Evolutionary conservation across 2,888 invertebrate genomes (phyloP).

Genomic region (Pachliopta kotzebuea): DNA sequence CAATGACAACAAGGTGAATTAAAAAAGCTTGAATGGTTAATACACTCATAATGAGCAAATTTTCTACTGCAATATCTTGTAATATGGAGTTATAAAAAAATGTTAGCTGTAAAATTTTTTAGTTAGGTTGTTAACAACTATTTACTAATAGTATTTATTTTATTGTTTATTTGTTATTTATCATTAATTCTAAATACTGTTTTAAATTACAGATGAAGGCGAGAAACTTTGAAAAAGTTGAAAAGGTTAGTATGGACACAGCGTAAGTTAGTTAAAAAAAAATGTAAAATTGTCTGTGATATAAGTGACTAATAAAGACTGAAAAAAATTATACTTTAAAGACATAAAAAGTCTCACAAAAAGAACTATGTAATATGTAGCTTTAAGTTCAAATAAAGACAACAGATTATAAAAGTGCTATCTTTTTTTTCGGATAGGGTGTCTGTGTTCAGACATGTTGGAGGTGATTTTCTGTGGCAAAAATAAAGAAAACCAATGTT

Average conservation of each 20-base stretch:
- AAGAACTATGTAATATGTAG: conserved; percentile 36
- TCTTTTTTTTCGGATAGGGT: conserved; percentile 75
- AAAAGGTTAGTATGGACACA: conserved; percentile 90
- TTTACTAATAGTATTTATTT: neutral
- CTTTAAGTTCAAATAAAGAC: conserved; percentile 61
- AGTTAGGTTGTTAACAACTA: too few species aligned
- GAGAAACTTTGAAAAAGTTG: conserved; percentile 98
- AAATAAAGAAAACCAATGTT: neutral
- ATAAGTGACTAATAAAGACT: conserved; percentile 31
- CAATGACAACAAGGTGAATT: too few species aligned
- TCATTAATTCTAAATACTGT: conserved; percentile 22
- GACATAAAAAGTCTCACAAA: conserved; percentile 14
- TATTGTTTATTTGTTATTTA: neutral
- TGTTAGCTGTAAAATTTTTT: too few species aligned
- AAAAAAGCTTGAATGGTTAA: too few species aligned
- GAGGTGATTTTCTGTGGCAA: conserved; percentile 67
- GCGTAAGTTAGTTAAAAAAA: conserved; percentile 41
- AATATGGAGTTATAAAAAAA: too few species aligned
- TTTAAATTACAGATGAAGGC: conserved; percentile 93
- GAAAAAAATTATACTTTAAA: conserved; percentile 26
- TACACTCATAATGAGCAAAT: too few species aligned
- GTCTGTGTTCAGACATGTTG: conserved; percentile 75
- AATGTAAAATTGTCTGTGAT: conserved; percentile 42
- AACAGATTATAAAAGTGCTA: conserved; percentile 42
- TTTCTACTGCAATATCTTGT: too few species aligned